Conservation (phyloP, 2,797 vertebrate species). For the Centropyge bicolor region DNA sequence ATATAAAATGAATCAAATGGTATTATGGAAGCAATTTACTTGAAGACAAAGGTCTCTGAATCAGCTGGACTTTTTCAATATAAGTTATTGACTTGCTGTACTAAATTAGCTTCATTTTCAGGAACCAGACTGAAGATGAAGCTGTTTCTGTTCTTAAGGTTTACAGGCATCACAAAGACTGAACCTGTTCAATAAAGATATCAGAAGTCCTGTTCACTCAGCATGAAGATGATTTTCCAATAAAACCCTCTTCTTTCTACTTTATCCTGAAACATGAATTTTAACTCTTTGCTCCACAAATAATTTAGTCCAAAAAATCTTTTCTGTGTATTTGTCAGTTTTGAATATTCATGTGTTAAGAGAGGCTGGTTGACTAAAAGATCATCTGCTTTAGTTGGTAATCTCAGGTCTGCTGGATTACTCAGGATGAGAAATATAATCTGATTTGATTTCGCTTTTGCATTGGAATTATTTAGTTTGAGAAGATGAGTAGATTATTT, state of each 20-base stretch:
- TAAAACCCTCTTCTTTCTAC: neutral
- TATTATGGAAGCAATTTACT: neutral
- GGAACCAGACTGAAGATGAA: neutral
- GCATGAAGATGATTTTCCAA: slow-evolving; percentile 54
- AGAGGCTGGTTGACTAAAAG: neutral
- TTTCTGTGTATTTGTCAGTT: neutral
- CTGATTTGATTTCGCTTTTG: neutral
- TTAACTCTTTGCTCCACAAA: neutral
- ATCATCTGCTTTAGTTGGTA: neutral
- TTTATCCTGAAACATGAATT: slow-evolving; percentile 1
- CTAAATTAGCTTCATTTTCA: neutral
- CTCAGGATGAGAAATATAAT: neutral
- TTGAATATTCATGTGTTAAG: slow-evolving; percentile 2
- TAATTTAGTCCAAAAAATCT: neutral
- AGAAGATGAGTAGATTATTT: too few species aligned
- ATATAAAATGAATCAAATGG: too few species aligned
- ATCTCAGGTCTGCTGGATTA: neutral
- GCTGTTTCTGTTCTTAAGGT: neutral
- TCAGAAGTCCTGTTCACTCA: slow-evolving; percentile 22
- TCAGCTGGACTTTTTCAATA: neutral
- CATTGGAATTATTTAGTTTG: too few species aligned
- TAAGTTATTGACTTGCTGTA: neutral
- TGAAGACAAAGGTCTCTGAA: neutral
- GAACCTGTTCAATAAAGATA: neutral
- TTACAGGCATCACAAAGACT: neutral